Base-by-base conservation (phyloP, 2,113 vertebrate genomes). In the Ellobius talpinus region DNA sequence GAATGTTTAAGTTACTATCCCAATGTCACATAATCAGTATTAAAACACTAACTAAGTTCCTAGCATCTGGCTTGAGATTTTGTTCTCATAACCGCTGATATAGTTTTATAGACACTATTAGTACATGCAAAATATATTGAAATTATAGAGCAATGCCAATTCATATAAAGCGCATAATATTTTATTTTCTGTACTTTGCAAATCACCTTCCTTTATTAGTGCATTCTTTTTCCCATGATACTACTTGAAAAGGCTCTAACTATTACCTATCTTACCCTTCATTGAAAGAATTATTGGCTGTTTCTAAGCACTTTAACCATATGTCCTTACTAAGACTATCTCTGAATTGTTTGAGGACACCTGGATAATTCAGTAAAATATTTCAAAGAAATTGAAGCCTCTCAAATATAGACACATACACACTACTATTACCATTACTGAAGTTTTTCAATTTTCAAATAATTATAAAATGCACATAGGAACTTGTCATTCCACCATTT, bases 341-440 rank as follows among this genome's bases (percentile, higher is more conserved):
- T 90, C 68, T 92, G 12, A 36, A 96, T 88, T 96, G 70, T 73
- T 70, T 84, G 17, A 55, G 42, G 33, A 92, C 88, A 97, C 55
- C 47, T 95, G 77, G 76, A 11, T 91, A 89, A 93, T 95, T 96
- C 50, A 73, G 23, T 70, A 95, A 92, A 89, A 82, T 78, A 89
- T 50, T 31, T 90, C 36, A 78, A 95, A 88, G 81, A 90, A 82
- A 86, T 86, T 95, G 13, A 97, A 7, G 4, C 50, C 86, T 31
- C 3, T 58, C 90, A 58, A 82, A 26, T 92, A 93, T 52, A 90
- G 8, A 47, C 19, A 89, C 21, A 45, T 31, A 58, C 2, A 86
- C 10, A 58, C 39, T 65, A 85, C 4, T 88, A 14, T 77, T 90
- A 47, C 12, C 50, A 5, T 87, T 58, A 91, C 33, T 29, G 58